A percentile compares a stretch with the other conserved stretches of the same genome.
phyloP scores from a whole-genome alignment of 1,140 invertebrate species.

The Schmidtea mediterranea region DNA sequence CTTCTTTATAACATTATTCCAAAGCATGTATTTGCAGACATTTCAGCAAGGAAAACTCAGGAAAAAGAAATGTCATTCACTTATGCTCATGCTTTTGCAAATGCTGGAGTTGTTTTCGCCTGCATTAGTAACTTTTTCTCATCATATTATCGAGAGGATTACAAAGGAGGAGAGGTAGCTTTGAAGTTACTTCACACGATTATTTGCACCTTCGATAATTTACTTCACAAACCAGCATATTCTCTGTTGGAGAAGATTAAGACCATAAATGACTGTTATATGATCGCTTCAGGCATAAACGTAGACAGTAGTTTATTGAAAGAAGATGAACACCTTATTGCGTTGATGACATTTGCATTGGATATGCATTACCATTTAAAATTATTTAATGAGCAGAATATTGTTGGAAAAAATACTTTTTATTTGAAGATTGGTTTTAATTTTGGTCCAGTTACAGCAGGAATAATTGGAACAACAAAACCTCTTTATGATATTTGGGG shows the following conservation, averaged over 20 bases:
- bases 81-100: conserved; percentile 73
- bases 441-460: conserved; percentile 62
- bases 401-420: conserved; percentile 53
- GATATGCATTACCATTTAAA: too few species aligned
- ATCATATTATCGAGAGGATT: conserved; percentile 2
- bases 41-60: conserved; percentile 42
- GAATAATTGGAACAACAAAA: conserved; percentile 80
- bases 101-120: conserved; percentile 72
- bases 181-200: neutral
- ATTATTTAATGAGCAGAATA: conserved; percentile 45
- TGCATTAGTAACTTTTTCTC: conserved; percentile 57
- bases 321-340: too few species aligned
- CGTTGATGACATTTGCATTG: too few species aligned
- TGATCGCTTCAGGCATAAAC: conserved; percentile 80
- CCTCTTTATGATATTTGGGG: conserved; percentile 94
- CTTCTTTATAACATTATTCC: conserved; percentile 81
- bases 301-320: too few species aligned
- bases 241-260: conserved; percentile 64
- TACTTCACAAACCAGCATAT: conserved; percentile 35
- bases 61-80: too few species aligned
- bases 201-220: conserved; percentile 1
- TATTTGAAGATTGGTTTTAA: conserved; percentile 41
- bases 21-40: conserved; percentile 60
- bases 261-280: conserved; percentile 75
- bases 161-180: neutral